phyloP scores from a whole-genome alignment of 2,113 vertebrate species.

The Toxostoma redivivum region DNA sequence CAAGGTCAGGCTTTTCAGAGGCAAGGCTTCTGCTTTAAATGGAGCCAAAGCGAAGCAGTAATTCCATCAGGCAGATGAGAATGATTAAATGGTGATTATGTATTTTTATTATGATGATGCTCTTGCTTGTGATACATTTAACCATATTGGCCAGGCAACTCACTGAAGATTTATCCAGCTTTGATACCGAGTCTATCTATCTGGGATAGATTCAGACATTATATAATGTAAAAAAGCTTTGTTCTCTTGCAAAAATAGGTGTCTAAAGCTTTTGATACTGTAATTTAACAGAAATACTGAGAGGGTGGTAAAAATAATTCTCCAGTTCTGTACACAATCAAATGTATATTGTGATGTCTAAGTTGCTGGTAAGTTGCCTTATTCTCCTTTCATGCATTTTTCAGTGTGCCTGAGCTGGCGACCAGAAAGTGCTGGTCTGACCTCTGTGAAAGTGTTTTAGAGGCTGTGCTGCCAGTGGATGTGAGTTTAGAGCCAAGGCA shows the following conservation, averaged over 20 bases:
- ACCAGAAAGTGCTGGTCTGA: neutral
- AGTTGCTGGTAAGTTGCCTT: neutral
- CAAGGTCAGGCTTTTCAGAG: neutral
- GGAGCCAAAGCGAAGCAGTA: neutral
- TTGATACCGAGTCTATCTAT: neutral
- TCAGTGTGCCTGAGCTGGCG: neutral
- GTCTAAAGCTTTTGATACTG: neutral
- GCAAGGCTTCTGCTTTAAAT: neutral
- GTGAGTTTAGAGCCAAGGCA: neutral
- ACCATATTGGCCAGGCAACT: neutral
- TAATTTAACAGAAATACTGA: neutral
- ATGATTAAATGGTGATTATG: neutral
- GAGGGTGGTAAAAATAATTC: neutral
- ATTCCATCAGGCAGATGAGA: neutral
- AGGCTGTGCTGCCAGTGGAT: neutral
- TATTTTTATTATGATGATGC: neutral
- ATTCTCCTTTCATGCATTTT: neutral
- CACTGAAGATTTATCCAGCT: neutral
- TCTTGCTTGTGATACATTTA: neutral
- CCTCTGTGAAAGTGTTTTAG: neutral
- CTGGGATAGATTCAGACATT: neutral
- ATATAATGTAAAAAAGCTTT: neutral
- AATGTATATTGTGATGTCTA: fast-evolving
- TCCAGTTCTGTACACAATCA: neutral
- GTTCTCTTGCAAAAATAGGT: neutral